Percentiles rank a stretch among this genome's conserved stretches.
Conservation (phyloP, 30 jellyfish, hydroid and myxozoan genomes). For the Pelagia noctiluca region DNA sequence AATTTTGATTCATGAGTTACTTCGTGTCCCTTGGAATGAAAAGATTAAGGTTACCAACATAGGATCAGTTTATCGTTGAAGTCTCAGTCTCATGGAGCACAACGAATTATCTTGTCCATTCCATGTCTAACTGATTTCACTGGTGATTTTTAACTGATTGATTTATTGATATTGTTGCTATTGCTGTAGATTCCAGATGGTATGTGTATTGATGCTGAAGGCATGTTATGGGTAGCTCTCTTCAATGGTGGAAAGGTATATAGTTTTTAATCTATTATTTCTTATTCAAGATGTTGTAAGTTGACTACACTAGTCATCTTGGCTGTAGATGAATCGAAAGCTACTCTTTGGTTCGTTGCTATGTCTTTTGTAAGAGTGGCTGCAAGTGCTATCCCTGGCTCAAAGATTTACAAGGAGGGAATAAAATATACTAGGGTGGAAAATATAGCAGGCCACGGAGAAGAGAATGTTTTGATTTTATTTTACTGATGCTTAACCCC, state of each 20-base stretch:
- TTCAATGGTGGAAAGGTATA: constrained; percentile 79
- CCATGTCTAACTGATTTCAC: background rate
- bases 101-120: background rate
- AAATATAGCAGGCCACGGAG: background rate
- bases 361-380: no score
- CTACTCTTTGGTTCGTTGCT: background rate
- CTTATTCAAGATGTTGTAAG: background rate
- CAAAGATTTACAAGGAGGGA: no score
- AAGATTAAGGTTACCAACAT: no score
- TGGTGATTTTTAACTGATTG: background rate
- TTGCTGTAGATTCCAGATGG: constrained; percentile 76
- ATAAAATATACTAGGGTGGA: no score
- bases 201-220: constrained; percentile 84
- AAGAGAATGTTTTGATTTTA: background rate
- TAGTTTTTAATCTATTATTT: background rate
- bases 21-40: no score
- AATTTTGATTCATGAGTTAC: no score
- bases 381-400: no score
- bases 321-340: background rate
- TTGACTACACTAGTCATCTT: background rate
- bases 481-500: background rate
- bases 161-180: background rate
- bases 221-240: constrained; percentile 80
- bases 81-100: no score
- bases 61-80: no score